These are phyloP conservation scores for Herminia tarsipennalis DNA, from an alignment of 2,888 invertebrate genomes.

Conservation along the genomic window DNA sequence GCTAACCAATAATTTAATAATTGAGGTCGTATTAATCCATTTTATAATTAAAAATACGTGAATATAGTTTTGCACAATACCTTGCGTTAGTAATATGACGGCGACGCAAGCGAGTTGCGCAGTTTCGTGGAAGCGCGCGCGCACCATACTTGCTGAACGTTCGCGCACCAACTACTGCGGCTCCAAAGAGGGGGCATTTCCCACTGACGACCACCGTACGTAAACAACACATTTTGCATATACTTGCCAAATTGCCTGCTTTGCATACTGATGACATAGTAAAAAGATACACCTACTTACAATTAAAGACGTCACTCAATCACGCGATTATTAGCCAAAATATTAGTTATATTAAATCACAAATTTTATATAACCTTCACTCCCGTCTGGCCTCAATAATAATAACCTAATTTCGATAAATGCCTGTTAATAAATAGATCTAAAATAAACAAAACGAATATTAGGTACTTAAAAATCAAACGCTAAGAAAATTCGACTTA, in stretches of 20 bases:
- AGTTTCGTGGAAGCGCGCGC: constrained; percentile 35
- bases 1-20: not conserved
- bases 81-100: constrained; percentile 39
- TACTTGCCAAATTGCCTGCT: constrained; percentile 31
- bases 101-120: constrained; percentile 35
- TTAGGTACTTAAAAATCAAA: no score
- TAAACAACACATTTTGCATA: constrained; percentile 29
- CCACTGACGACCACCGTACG: constrained; percentile 30
- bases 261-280: constrained; percentile 33
- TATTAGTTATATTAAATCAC: not conserved
- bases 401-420: no score
- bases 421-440: no score
- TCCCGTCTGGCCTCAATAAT: no score
- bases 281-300: constrained; percentile 35
- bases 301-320: constrained; percentile 4
- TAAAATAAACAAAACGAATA: no score
- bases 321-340: not conserved
- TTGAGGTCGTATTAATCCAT: not conserved
- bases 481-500: no score
- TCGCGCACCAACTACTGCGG: constrained; percentile 17
- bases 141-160: constrained; percentile 55
- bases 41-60: constrained; percentile 15
- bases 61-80: constrained; percentile 39
- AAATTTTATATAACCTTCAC: no score
- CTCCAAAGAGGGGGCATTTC: constrained; percentile 34